Evolutionary conservation across 2,797 vertebrate genomes (phyloP).

Genomic region (Onychomys torridus): DNA sequence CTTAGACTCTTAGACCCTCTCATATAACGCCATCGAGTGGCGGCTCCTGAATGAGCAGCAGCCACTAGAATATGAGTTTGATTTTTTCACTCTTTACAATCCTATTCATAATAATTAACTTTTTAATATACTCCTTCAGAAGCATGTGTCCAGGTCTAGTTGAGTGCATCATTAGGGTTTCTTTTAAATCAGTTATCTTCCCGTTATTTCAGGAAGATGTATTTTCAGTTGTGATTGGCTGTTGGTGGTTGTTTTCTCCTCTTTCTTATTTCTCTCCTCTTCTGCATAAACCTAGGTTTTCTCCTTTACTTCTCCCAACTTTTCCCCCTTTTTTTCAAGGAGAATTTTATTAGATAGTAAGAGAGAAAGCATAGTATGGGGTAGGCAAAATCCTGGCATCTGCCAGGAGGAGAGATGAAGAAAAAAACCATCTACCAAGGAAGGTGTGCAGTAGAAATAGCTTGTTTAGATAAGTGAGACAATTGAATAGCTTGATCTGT

Average conservation of each 20-base stretch:
- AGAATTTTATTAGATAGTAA: neutral
- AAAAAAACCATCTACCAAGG: neutral
- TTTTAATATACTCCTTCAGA: constrained; percentile 50
- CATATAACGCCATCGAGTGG: constrained; percentile 7
- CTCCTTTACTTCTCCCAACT: neutral
- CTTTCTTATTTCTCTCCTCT: neutral
- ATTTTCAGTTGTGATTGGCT: neutral
- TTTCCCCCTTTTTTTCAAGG: neutral
- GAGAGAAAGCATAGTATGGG: neutral
- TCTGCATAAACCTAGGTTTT: neutral
- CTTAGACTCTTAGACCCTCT: constrained; percentile 50
- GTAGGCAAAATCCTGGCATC: neutral
- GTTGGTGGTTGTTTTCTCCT: neutral
- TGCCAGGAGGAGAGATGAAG: neutral
- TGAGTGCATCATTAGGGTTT: neutral
- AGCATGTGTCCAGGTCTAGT: constrained; percentile 27
- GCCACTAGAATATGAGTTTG: neutral
- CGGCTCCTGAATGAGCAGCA: constrained; percentile 29
- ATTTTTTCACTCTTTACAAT: constrained; percentile 8
- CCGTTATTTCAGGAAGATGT: constrained; percentile 21
- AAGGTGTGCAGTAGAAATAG: neutral
- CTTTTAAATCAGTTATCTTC: constrained; percentile 34
- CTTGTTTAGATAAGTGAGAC: no score
- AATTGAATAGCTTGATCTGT: no score
- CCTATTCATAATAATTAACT: constrained; percentile 57